phyloP scores from a whole-genome alignment of 2,888 invertebrate genomes.

The Dryococelus australis region DNA sequence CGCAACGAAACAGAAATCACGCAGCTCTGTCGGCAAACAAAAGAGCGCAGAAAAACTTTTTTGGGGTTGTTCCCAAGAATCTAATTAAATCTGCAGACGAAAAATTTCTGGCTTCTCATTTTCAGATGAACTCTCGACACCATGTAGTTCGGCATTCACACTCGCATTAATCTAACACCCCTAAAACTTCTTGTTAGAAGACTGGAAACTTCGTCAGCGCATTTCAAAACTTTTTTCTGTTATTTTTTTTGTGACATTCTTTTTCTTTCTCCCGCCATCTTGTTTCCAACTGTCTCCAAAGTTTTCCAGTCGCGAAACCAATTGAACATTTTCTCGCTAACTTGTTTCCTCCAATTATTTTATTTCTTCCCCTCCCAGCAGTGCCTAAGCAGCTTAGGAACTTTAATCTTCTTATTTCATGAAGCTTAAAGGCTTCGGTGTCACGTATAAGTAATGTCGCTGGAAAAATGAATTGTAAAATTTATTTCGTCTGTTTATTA shows the following conservation, averaged over 20 bases:
- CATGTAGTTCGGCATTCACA: background rate
- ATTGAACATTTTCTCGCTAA: slow-evolving; percentile 10
- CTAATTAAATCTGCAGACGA: background rate
- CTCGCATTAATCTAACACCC: background rate
- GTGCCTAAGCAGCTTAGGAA: background rate
- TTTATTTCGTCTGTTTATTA: background rate
- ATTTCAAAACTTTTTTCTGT: background rate
- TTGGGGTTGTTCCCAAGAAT: background rate
- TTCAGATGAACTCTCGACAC: background rate
- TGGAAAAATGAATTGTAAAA: background rate
- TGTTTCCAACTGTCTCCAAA: background rate
- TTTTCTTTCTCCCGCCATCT: background rate
- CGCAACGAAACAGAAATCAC: background rate
- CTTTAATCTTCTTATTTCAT: background rate
- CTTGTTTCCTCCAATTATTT: background rate
- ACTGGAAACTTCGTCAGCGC: background rate
- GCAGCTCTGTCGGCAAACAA: background rate
- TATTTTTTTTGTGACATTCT: background rate
- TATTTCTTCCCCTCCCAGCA: background rate
- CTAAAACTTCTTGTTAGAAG: background rate
- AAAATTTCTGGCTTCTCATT: background rate
- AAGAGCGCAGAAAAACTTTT: background rate
- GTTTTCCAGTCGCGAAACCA: background rate
- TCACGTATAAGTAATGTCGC: background rate
- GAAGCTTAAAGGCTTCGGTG: background rate